Conservation (phyloP, 2,888 invertebrate genomes). For the Onchidella celtica region DNA sequence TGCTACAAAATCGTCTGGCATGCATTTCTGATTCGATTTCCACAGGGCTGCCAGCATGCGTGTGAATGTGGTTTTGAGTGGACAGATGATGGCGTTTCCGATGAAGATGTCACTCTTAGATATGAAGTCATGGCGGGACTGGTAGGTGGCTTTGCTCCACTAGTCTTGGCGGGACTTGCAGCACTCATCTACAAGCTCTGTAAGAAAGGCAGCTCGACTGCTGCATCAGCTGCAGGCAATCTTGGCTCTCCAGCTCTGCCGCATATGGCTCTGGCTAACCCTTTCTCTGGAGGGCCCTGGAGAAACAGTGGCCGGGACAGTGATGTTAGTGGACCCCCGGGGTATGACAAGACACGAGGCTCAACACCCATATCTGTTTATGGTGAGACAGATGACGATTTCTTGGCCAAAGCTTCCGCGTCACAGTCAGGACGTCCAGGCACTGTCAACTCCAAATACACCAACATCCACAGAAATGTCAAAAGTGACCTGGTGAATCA, state of each 20-base stretch:
- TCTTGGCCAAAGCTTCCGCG: neutral
- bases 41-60: conserved; percentile 22
- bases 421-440: neutral
- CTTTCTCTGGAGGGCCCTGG: too few species aligned
- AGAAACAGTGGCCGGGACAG: neutral
- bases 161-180: neutral
- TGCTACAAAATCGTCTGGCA: too few species aligned
- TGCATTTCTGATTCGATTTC: too few species aligned
- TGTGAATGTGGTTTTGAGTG: conserved; percentile 20
- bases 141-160: neutral
- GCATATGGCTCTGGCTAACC: too few species aligned
- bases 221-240: too few species aligned
- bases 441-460: neutral
- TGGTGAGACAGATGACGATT: conserved; percentile 9
- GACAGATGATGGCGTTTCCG: neutral
- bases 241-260: too few species aligned
- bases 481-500: neutral
- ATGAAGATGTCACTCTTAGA: neutral
- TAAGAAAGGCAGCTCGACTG: too few species aligned
- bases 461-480: conserved; percentile 11
- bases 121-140: conserved; percentile 8
- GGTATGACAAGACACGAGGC: neutral
- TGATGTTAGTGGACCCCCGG: neutral
- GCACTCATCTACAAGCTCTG: neutral
- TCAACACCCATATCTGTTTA: conserved; percentile 1